Conservation (phyloP, 2,888 invertebrate genomes). For the Orchestes rusci region DNA sequence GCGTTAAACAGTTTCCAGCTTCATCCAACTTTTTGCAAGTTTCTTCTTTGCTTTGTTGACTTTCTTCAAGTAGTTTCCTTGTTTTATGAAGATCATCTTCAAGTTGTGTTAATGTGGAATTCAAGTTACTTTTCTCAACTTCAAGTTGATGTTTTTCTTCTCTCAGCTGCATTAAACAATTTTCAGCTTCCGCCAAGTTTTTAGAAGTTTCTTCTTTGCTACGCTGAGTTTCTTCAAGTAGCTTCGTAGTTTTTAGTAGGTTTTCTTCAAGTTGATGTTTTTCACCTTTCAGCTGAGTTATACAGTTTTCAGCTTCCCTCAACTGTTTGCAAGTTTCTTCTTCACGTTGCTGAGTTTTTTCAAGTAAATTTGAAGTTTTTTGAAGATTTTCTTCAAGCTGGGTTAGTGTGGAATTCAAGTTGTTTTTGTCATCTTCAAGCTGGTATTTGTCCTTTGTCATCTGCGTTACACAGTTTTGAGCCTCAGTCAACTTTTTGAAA, state of each 20-base stretch:
- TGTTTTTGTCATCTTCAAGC: too few species aligned
- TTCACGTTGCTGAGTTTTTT: not conserved
- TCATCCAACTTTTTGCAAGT: slow-evolving; percentile 9
- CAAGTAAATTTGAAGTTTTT: too few species aligned
- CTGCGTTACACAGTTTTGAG: too few species aligned
- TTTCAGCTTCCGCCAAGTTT: not conserved
- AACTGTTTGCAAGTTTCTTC: not conserved
- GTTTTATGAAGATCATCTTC: not conserved
- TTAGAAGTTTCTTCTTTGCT: not conserved
- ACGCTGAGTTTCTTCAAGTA: too few species aligned
- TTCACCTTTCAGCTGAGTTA: too few species aligned
- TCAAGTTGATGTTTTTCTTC: not conserved
- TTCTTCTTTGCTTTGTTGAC: not conserved
- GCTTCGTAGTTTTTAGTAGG: not conserved
- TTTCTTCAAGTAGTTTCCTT: slow-evolving; percentile 1
- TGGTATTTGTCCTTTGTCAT: too few species aligned
- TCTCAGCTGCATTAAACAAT: not conserved
- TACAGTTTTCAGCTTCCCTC: not conserved
- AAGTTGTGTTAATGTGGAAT: too few species aligned
- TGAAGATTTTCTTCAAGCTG: too few species aligned
- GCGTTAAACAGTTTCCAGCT: not conserved
- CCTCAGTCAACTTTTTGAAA: too few species aligned
- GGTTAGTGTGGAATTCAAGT: too few species aligned
- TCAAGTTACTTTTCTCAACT: too few species aligned
- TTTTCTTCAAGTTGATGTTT: not conserved